A percentile compares a stretch with the other conserved stretches of the same genome.
Conservation (phyloP, 2,797 vertebrate genomes). For the Craterocephalus amniculus region DNA sequence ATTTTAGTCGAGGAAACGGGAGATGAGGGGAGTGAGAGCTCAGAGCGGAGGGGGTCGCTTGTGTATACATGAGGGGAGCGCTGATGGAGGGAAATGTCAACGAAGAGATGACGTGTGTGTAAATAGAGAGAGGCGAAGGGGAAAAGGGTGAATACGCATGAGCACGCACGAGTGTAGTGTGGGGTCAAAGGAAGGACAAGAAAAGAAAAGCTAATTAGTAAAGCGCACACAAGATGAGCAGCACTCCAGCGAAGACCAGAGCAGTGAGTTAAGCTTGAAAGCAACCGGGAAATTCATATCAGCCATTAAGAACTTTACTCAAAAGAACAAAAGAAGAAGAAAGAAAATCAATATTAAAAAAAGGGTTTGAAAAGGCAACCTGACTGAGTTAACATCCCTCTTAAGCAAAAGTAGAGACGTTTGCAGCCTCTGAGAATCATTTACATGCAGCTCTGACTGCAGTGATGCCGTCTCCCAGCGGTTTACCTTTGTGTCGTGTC, state of each 20-base stretch:
- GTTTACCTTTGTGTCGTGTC: conserved; percentile 92
- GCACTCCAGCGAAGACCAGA: conserved; percentile 63
- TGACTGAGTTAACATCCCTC: conserved; percentile 5
- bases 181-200: conserved; percentile 88
- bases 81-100: conserved; percentile 76
- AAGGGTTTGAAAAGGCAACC: conserved; percentile 31
- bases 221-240: conserved; percentile 77
- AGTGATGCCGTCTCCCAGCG: background rate
- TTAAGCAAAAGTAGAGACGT: conserved; percentile 15
- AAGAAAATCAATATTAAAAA: background rate
- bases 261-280: conserved; percentile 73
- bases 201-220: conserved; percentile 91
- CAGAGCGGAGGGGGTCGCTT: conserved; percentile 81
- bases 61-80: conserved; percentile 79
- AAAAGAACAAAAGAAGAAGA: conserved; percentile 26
- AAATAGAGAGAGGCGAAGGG: conserved; percentile 72
- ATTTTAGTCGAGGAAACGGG: conserved; percentile 86
- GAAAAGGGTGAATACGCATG: conserved; percentile 61
- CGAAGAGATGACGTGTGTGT: conserved; percentile 59
- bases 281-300: conserved; percentile 64
- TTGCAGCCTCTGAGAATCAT: conserved; percentile 7
- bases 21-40: conserved; percentile 84
- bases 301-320: conserved; percentile 44
- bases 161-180: conserved; percentile 81
- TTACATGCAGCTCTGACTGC: background rate